Base-by-base conservation (phyloP, 2,888 invertebrate species). In the Hemistola chrysoprasaria region DNA sequence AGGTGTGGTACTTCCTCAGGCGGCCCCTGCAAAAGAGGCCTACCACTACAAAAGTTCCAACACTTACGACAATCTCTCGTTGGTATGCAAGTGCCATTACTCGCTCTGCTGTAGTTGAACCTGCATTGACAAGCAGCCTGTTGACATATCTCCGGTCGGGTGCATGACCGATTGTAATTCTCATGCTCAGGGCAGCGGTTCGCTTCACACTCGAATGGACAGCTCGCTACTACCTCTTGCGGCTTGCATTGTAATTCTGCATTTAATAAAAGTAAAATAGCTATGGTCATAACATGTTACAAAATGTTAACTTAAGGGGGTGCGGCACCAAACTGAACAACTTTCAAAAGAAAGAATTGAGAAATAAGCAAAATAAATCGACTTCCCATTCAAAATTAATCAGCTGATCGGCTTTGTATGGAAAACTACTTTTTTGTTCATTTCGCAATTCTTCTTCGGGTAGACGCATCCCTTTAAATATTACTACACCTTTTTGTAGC, bases 61-160 rank as follows among this genome's bases (percentile, higher is more conserved):
- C 33, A 56, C 54, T 50, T 41, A 60, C 53, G 49, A 27, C 58
- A 58, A 1, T 31, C 22, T 3, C 22, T 38, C 8, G 53, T 47
- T 0, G 48, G 32, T 23, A 59, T 47, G 11, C 59, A 59, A 21
- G 54, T 50, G 1, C 56, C 59, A 23, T 59, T 59, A 11, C 22
- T 27, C 4, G 39, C 41, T 11, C 53, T 50, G 7, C 45, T 49
- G 11, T 51, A 48, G 32, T 56, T 57, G 37, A 59, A 59, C n/a
- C 22, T 11, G 16, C 63, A 63, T 10, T 50, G 33, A 28, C 62
- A 62, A 4, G 39, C 48, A 2, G 46, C 36, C 1, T 11, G n/a
- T 0, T 21, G 29, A 27, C 54, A 56, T 5, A 8, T 16, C 0
- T 37, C 10, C 0, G 26, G 22, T 8, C 25, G 39, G 10, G 43